Evolutionary conservation across 2,888 invertebrate species (phyloP).

Genomic region (Mechanitis messenoides): DNA sequence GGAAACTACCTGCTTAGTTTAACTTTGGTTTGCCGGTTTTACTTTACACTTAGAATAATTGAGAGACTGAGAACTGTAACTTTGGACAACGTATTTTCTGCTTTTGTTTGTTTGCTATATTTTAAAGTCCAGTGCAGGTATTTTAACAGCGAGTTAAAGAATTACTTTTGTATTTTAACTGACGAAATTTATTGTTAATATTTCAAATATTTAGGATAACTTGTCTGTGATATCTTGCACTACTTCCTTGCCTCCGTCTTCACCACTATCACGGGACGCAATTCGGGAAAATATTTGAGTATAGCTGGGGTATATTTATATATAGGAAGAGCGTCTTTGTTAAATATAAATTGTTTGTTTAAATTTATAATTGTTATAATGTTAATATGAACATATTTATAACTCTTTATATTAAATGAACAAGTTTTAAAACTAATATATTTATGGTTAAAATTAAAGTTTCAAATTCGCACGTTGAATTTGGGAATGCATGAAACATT

Average conservation of each 20-base stretch:
- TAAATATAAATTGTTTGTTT: no score
- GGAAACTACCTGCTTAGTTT: constrained; percentile 20
- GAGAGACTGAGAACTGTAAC: constrained; percentile 24
- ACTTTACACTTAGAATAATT: constrained; percentile 26
- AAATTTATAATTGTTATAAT: no score
- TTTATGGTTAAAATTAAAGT: background rate
- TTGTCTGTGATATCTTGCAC: no score
- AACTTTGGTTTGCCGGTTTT: constrained; percentile 23
- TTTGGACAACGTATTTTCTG: constrained; percentile 1
- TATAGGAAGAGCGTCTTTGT: no score
- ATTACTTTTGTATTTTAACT: no score
- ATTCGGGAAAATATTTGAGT: no score
- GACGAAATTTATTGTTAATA: no score
- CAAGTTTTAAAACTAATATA: constrained; percentile 1
- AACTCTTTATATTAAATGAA: background rate
- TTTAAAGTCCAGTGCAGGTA: background rate
- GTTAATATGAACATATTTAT: background rate
- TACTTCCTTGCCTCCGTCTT: no score
- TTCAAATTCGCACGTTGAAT: background rate
- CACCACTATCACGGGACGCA: no score
- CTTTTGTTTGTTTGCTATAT: background rate
- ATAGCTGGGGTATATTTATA: no score
- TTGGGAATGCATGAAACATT: constrained; percentile 43
- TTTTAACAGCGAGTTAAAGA: no score
- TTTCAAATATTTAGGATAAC: no score